Evolutionary conservation across 2,888 invertebrate species (phyloP).

Genomic region (Antitype chi): DNA sequence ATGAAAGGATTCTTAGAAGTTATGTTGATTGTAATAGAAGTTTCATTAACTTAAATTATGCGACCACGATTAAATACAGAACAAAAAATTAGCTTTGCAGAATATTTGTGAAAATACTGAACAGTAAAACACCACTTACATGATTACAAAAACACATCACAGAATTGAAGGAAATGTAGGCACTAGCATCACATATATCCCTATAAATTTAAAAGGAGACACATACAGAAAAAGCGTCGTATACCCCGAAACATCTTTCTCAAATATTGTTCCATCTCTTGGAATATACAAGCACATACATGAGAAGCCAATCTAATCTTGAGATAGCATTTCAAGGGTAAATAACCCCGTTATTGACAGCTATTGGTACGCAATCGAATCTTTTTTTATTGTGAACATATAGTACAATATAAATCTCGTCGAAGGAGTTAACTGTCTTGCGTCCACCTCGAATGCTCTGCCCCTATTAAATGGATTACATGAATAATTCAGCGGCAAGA

Average conservation of each 20-base stretch:
- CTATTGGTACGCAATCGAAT: slow-evolving; percentile 62
- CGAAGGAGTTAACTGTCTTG: slow-evolving; percentile 66
- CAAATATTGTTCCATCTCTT: slow-evolving; percentile 52
- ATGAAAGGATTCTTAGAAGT: slow-evolving; percentile 27
- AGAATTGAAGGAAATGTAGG: slow-evolving; percentile 18
- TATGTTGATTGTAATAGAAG: slow-evolving; percentile 3
- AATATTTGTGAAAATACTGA: background rate
- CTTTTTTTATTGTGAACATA: slow-evolving; percentile 63
- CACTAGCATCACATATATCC: background rate
- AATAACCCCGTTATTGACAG: slow-evolving; percentile 63
- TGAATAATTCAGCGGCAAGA: slow-evolving; percentile 86
- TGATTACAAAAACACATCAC: slow-evolving; percentile 32
- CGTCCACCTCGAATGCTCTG: slow-evolving; percentile 65
- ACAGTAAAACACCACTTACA: slow-evolving; percentile 17
- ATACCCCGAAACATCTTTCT: slow-evolving; percentile 31
- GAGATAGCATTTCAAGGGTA: slow-evolving; percentile 59
- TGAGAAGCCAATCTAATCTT: slow-evolving; percentile 61
- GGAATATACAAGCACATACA: slow-evolving; percentile 50
- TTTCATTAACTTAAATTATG: slow-evolving; percentile 4
- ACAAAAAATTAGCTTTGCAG: background rate
- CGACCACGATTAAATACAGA: background rate
- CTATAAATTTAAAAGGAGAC: slow-evolving; percentile 36
- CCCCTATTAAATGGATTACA: slow-evolving; percentile 86
- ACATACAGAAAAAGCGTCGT: slow-evolving; percentile 27
- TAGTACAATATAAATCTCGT: slow-evolving; percentile 71